Percentiles rank a stretch among this genome's conserved stretches.
phyloP scores from a whole-genome alignment of 2,888 invertebrate genomes.

The Parelbella ahira region DNA sequence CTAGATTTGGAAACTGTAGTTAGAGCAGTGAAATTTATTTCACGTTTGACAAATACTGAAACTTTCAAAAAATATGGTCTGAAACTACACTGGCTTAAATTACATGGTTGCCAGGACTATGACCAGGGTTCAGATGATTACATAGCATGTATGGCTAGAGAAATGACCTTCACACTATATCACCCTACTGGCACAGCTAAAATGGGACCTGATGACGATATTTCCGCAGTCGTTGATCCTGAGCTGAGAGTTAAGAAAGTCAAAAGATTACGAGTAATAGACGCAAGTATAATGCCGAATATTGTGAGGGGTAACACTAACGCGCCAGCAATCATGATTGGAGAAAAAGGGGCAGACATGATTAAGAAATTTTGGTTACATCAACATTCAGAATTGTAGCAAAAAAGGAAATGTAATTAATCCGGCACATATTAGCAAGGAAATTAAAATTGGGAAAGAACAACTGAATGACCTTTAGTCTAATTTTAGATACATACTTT shows the following conservation, averaged over 20 bases:
- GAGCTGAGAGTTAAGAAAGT: slow-evolving; percentile 37
- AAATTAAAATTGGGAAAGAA: too few species aligned
- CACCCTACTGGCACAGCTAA: slow-evolving; percentile 85
- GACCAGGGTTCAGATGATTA: slow-evolving; percentile 37
- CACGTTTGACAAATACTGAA: slow-evolving; percentile 45
- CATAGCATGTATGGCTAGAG: slow-evolving; percentile 21
- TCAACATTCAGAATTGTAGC: slow-evolving; percentile 30
- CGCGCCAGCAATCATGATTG: slow-evolving; percentile 57
- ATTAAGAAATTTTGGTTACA: slow-evolving; percentile 30
- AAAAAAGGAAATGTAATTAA: slow-evolving; percentile 15
- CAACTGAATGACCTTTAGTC: too few species aligned
- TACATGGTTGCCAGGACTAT: slow-evolving; percentile 48
- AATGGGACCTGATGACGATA: slow-evolving; percentile 75
- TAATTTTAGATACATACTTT: too few species aligned
- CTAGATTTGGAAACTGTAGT: slow-evolving; percentile 69
- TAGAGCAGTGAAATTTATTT: slow-evolving; percentile 39
- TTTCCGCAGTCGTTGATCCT: slow-evolving; percentile 26
- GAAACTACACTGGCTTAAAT: slow-evolving; percentile 48
- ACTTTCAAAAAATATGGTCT: slow-evolving; percentile 45
- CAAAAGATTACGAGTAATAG: slow-evolving; percentile 79
- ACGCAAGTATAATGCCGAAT: slow-evolving; percentile 84
- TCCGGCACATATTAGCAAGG: too few species aligned
- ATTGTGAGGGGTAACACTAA: slow-evolving; percentile 83
- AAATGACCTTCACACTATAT: slow-evolving; percentile 77
- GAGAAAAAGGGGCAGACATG: slow-evolving; percentile 30